A percentile compares a stretch with the other conserved stretches of the same genome.
Conservation (phyloP, 2,113 vertebrate genomes). For the Notiomystis cincta region DNA sequence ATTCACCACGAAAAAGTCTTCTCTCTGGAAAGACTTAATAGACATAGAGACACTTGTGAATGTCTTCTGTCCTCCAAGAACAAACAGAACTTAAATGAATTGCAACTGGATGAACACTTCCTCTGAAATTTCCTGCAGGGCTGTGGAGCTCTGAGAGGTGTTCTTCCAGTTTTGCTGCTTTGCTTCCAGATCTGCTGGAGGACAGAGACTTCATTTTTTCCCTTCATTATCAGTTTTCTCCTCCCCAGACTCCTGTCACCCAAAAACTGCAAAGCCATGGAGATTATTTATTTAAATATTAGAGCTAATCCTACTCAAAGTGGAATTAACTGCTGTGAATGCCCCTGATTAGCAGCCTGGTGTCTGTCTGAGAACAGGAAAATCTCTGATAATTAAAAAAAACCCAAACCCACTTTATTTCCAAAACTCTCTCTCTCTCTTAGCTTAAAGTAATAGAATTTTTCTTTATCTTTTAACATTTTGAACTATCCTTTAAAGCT, state of each 20-base stretch:
- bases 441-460: constrained; percentile 2
- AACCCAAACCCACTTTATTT: neutral
- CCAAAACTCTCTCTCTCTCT: neutral
- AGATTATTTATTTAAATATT: constrained; percentile 47
- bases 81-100: neutral
- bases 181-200: neutral
- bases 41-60: neutral
- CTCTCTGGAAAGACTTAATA: neutral
- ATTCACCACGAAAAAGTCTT: neutral
- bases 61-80: neutral
- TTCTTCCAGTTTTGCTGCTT: neutral
- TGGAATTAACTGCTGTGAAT: constrained; percentile 49
- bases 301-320: constrained; percentile 33
- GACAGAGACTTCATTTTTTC: neutral
- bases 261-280: neutral
- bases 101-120: neutral
- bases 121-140: neutral
- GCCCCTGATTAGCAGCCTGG: constrained; percentile 29
- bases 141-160: neutral
- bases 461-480: neutral
- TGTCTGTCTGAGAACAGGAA: constrained; percentile 24
- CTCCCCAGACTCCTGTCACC: neutral
- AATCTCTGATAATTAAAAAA: constrained; percentile 38
- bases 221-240: neutral
- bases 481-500: neutral